Conservation (phyloP, 2,888 invertebrate species). For the Merodon equestris region DNA sequence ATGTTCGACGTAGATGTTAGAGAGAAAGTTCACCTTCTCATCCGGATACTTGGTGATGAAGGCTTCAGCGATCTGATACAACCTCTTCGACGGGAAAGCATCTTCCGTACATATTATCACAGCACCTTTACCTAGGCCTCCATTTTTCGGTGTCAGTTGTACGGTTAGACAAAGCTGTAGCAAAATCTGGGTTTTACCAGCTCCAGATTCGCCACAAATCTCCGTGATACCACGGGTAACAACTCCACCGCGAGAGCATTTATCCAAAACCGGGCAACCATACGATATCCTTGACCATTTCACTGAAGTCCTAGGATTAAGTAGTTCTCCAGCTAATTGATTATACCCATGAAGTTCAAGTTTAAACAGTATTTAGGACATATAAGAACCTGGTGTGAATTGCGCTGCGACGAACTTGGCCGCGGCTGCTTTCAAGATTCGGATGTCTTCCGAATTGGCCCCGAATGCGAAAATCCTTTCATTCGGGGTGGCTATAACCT, state of each 20-base stretch:
- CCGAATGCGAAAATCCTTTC: slow-evolving; percentile 71
- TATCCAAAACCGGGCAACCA: slow-evolving; percentile 82
- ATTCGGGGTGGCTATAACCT: slow-evolving; percentile 72
- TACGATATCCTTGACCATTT: slow-evolving; percentile 76
- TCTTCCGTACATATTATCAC: slow-evolving; percentile 87
- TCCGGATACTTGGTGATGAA: slow-evolving; percentile 75
- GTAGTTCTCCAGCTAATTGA: slow-evolving; percentile 42
- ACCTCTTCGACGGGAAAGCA: slow-evolving; percentile 84
- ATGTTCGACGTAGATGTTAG: slow-evolving; percentile 85
- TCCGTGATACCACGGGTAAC: slow-evolving; percentile 85
- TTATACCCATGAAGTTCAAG: background rate
- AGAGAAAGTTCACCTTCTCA: slow-evolving; percentile 78
- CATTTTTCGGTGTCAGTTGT: slow-evolving; percentile 80
- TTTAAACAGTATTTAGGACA: background rate
- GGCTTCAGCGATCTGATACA: slow-evolving; percentile 80
- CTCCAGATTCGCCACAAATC: slow-evolving; percentile 85
- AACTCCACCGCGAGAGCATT: slow-evolving; percentile 83
- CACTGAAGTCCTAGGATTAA: slow-evolving; percentile 54
- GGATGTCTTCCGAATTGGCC: slow-evolving; percentile 75
- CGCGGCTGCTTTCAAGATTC: slow-evolving; percentile 75
- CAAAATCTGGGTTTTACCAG: slow-evolving; percentile 88
- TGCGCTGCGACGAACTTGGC: slow-evolving; percentile 75
- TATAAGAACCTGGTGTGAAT: slow-evolving; percentile 70
- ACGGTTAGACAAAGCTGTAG: slow-evolving; percentile 85
- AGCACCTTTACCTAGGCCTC: slow-evolving; percentile 81